These are phyloP conservation scores for Aelia acuminata DNA, from an alignment of 2,888 invertebrate species.

Conservation along the genomic window DNA sequence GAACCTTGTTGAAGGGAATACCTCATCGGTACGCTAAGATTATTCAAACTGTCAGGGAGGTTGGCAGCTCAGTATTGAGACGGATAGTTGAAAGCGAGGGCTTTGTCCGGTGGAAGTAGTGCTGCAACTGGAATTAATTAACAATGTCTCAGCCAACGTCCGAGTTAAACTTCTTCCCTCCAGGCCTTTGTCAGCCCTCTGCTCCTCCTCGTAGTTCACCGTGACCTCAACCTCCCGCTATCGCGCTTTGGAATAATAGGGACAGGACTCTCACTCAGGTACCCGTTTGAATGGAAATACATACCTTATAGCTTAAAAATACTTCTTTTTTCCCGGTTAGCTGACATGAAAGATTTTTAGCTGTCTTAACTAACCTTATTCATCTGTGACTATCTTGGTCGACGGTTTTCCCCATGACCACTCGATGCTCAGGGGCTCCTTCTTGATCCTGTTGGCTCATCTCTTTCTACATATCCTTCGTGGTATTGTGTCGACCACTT, in stretches of 20 bases:
- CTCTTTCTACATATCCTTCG: too few relatives aligned
- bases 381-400: too few relatives aligned
- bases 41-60: neutral
- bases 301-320: too few relatives aligned
- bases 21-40: neutral
- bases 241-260: neutral
- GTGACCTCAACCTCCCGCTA: neutral
- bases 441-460: too few relatives aligned
- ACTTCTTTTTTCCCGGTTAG: too few relatives aligned
- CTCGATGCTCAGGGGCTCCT: too few relatives aligned
- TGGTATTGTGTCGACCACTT: too few relatives aligned
- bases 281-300: neutral
- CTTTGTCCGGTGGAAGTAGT: neutral
- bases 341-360: too few relatives aligned
- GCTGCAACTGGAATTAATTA: constrained; percentile 34
- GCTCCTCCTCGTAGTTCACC: neutral
- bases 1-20: neutral
- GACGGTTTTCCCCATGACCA: too few relatives aligned
- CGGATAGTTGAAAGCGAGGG: neutral
- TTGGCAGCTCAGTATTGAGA: neutral
- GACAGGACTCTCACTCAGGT: neutral
- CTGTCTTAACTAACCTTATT: too few relatives aligned
- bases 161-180: constrained; percentile 15
- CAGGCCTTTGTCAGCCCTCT: neutral
- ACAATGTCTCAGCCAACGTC: constrained; percentile 17